Evolutionary conservation across 2,797 vertebrate species (phyloP), one percentile per base, ranked within the genome.

Genomic region (Lycodopsis pacificus): DNA sequence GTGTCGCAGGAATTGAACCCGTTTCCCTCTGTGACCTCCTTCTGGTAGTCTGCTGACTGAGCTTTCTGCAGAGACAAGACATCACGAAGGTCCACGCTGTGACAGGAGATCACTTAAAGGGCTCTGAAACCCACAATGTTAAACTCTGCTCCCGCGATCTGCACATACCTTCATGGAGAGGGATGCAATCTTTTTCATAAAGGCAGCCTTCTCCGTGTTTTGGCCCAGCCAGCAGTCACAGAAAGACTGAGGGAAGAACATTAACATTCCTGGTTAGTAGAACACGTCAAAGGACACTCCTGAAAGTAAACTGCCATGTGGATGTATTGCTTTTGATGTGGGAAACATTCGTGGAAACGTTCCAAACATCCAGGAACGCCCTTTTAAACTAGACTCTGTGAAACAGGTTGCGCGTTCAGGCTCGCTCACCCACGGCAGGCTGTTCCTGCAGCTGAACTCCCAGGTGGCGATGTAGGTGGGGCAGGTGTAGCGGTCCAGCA

Each of bases 1-100:
- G 88, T 88, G 73, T 96, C 95, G 25, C 95, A 95, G 49, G 95
- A 74, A 68, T 94, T 82, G 79, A 95, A 96, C 9, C 93, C 93
- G 1, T 46, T 20, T 7, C 91, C 93, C 5, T 32, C 49, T 4
- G 71, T 70, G 74, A 36, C 61, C 69, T 91, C 88, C 69, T 88
- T 92, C 25, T 86, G 77, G 8, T 77, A 71, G 3, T 56, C 44
- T 0, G 40, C 65, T 0, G 73, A 51, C 65, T 68, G 19, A 2
- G 30, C 56, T 65, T 32, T 76, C 73, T 76, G 44, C 25, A 22
- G 30, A 0, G 40, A 56, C 5, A 2, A 53, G 51, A 13, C 44
- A 19, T 46, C 44, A 46, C 7, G 6, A 46, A 19, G 44, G 42
- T 19, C 46, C 46, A 48, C 19, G 46, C 46, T 48, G 46, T 34